Percentiles rank a stretch among this genome's conserved stretches.
Evolutionary conservation across 2,888 invertebrate genomes (phyloP).

Genomic region (Dendrolimus houi): DNA sequence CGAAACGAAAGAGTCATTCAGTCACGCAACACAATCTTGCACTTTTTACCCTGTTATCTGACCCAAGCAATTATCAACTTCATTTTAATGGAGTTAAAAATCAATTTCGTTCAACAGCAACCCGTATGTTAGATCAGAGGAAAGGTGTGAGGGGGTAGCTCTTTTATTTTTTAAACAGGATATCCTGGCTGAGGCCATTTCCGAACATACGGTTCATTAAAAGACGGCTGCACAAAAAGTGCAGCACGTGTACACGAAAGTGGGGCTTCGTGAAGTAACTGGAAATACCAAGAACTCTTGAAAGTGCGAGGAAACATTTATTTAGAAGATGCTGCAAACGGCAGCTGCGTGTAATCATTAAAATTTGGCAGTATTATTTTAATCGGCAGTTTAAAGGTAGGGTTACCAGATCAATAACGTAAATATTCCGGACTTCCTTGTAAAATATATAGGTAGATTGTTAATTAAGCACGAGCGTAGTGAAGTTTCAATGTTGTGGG

Average conservation of each 20-base stretch:
- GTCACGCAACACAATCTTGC: no score
- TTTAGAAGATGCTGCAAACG: not conserved
- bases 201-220: slow-evolving; percentile 58
- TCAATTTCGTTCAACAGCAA: slow-evolving; percentile 5
- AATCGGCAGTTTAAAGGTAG: no score
- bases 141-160: slow-evolving; percentile 55
- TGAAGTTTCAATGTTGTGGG: no score
- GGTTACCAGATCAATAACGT: no score
- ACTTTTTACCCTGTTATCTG: slow-evolving; percentile 11
- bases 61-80: slow-evolving; percentile 22
- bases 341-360: not conserved
- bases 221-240: slow-evolving; percentile 46
- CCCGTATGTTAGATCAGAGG: slow-evolving; percentile 8
- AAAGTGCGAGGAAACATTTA: not conserved
- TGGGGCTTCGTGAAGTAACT: slow-evolving; percentile 31
- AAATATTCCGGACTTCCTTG: no score
- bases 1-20: no score
- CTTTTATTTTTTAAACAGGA: slow-evolving; percentile 71
- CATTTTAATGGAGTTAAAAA: slow-evolving; percentile 6
- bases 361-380: not conserved
- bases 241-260: slow-evolving; percentile 54
- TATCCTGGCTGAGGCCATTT: slow-evolving; percentile 59
- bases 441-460: no score
- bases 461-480: no score
- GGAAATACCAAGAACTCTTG: slow-evolving; percentile 18